A percentile compares a stretch with the other conserved stretches of the same genome.
Evolutionary conservation across 2,797 vertebrate genomes (phyloP).

Genomic region (Rachycentron canadum): DNA sequence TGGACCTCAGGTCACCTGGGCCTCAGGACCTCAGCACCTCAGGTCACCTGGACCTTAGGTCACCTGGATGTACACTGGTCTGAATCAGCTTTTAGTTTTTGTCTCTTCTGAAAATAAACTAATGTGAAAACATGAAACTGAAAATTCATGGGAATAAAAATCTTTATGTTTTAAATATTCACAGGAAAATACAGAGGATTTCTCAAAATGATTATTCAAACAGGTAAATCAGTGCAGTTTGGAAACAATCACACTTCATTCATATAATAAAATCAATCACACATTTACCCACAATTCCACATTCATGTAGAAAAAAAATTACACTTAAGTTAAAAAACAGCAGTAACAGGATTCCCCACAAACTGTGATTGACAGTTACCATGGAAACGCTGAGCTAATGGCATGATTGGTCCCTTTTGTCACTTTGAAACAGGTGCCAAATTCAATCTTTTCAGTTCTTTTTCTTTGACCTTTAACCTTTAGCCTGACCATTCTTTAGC

Average conservation of each 20-base stretch:
- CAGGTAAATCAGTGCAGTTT: background rate
- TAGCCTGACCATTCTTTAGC: background rate
- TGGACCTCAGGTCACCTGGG: no score
- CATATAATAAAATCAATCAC: background rate
- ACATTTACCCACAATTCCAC: background rate
- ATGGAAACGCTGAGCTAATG: slow-evolving; percentile 1
- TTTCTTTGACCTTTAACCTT: background rate
- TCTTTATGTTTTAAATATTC: background rate
- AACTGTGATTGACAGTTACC: slow-evolving; percentile 8
- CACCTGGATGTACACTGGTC: no score
- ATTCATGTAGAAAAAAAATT: background rate
- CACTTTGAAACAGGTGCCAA: background rate
- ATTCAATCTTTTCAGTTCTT: slow-evolving; percentile 25
- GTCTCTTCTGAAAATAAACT: no score
- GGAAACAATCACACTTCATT: background rate
- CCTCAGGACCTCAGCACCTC: no score
- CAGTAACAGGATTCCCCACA: slow-evolving; percentile 5
- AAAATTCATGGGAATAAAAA: background rate
- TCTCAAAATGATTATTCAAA: slow-evolving; percentile 7
- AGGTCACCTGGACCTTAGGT: no score
- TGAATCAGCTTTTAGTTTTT: no score
- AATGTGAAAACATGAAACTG: no score
- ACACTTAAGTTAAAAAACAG: background rate
- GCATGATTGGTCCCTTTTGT: slow-evolving; percentile 13
- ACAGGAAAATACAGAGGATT: slow-evolving; percentile 26